Conservation (phyloP, 1,140 invertebrate genomes). For the Drosophila navojoa region DNA sequence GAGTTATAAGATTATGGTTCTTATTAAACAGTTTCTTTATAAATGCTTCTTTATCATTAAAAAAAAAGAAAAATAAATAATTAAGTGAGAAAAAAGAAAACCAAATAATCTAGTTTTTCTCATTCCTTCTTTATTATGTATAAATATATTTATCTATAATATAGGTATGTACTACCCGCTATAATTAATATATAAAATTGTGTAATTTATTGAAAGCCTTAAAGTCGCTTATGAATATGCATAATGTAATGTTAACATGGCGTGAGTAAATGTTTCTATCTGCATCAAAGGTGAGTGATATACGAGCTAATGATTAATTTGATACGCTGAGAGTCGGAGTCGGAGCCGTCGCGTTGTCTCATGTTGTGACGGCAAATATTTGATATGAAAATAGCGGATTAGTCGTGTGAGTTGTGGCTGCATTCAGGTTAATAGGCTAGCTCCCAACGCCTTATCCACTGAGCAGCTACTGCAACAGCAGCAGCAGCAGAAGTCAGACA, state of each 20-base stretch:
- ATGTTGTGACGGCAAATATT: slow-evolving; percentile 6
- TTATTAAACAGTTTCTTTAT: too few species aligned
- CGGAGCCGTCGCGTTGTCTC: not conserved
- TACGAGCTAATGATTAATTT: slow-evolving; percentile 4
- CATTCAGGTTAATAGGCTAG: slow-evolving; percentile 45
- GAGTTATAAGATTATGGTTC: too few species aligned
- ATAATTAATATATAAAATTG: too few species aligned
- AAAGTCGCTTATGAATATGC: not conserved
- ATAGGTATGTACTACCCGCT: too few species aligned
- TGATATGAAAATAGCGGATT: slow-evolving; percentile 7
- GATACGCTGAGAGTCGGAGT: not conserved
- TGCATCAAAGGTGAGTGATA: slow-evolving; percentile 2
- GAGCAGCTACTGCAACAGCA: not conserved
- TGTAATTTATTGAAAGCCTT: not conserved
- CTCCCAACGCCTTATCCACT: not conserved
- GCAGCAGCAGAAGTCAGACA: not conserved
- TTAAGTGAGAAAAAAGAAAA: too few species aligned
- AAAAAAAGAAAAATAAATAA: too few species aligned
- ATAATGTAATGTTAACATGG: not conserved
- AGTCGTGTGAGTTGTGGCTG: slow-evolving; percentile 19
- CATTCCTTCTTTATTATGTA: too few species aligned
- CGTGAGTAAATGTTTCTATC: slow-evolving; percentile 10
- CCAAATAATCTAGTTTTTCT: too few species aligned
- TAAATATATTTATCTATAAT: too few species aligned
- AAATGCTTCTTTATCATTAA: too few species aligned